Base-by-base conservation (phyloP, 2,113 vertebrate species). In the Cariama cristata region DNA sequence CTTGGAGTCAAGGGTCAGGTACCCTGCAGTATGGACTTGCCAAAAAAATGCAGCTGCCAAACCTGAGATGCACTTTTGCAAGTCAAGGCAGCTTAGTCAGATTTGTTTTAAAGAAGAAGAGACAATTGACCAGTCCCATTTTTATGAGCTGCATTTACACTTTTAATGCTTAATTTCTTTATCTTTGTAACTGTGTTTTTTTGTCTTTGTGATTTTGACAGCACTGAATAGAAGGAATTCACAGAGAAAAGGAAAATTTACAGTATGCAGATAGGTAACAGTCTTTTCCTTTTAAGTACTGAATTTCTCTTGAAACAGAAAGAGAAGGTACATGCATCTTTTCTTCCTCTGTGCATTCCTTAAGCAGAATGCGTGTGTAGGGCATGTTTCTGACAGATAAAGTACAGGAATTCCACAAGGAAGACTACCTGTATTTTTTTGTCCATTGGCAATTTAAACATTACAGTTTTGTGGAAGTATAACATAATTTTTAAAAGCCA, bases 221-320 rank as follows among this genome's bases (percentile, higher is more conserved):
- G 33, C 45, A 93, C 62, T 73, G 69, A 92, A 90, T 77, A 97
- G 67, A 91, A 95, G 74, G 49, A 93, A 69, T 96, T 96, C 33
- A 83, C 68, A 79, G 59, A 88, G 73, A 87, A 90, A 94, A 91
- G 32, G 59, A 90, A 95, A 93, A 93, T 86, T 52, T 91, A 79
- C 24, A 74, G 72, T 86, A 82, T 94, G 59, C n/a, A 80, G 66
- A 68, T 91, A 94, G 66, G 8, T 95, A 93, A 47, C 83, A 44
- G 28, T 62, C 26, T 77, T 89, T 79, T 89, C 47, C 69, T 94
- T 81, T 96, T 30, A 95, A 94, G 52, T 63, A 81, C 73, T 93
- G 47, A 86, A 86, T 95, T 94, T 97, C 90, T 93, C 12, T 74
- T 58, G 86, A 75, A 94, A 89, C 72, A 84, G 68, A 77, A 97